phyloP scores from a whole-genome alignment of 30 jellyfish, hydroid and myxozoan genomes.

The Turritopsis rubra region DNA sequence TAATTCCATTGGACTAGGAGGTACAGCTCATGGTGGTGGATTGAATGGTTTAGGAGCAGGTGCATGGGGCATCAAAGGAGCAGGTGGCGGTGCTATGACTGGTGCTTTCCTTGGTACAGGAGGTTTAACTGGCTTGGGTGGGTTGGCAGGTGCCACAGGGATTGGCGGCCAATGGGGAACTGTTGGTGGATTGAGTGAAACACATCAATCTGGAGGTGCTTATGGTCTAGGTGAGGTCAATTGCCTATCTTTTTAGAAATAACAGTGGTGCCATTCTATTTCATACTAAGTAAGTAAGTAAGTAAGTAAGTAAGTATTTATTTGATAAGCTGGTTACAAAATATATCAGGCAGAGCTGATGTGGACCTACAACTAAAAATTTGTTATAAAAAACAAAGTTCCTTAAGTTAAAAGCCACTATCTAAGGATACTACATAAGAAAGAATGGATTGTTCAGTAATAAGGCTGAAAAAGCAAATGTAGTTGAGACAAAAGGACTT shows the following conservation, averaged over 20 bases:
- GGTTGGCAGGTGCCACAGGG: constrained; percentile 87
- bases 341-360: too few species aligned
- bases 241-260: background rate
- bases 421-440: too few species aligned
- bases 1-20: constrained; percentile 90
- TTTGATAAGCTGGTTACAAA: too few species aligned
- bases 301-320: too few species aligned
- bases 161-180: constrained; percentile 86
- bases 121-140: constrained; percentile 81
- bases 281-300: too few species aligned
- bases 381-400: too few species aligned
- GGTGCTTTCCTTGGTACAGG: constrained; percentile 87
- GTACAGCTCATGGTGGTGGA: constrained; percentile 89
- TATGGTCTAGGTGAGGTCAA: constrained; percentile 67
- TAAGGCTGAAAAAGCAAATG: too few species aligned
- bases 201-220: constrained; percentile 56
- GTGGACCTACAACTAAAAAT: too few species aligned
- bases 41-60: constrained; percentile 95
- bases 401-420: too few species aligned
- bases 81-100: constrained; percentile 91
- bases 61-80: constrained; percentile 75
- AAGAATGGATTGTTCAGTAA: too few species aligned
- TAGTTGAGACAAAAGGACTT: too few species aligned
- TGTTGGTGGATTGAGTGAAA: constrained; percentile 69
- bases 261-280: too few species aligned